phyloP scores from a whole-genome alignment of 2,888 invertebrate genomes.

The Tortrix viridana region DNA sequence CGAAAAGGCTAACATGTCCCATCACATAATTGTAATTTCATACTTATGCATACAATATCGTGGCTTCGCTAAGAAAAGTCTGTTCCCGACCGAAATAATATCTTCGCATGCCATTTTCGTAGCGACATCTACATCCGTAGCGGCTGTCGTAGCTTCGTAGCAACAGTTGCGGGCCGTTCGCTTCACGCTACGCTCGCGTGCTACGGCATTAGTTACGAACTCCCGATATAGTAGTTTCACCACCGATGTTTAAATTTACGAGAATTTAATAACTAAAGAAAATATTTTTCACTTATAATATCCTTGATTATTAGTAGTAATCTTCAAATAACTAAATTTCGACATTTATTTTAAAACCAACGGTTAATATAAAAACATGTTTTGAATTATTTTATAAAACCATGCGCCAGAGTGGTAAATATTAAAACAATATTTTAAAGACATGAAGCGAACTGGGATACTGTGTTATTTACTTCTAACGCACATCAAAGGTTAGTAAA shows the following conservation, averaged over 20 bases:
- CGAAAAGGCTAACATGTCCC: too few relatives aligned
- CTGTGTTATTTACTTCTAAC: constrained; percentile 56
- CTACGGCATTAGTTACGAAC: constrained; percentile 40
- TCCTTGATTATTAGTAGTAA: too few relatives aligned
- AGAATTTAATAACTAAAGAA: too few relatives aligned
- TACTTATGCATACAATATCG: not conserved
- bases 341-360: not conserved
- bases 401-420: too few relatives aligned
- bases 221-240: not conserved
- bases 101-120: constrained; percentile 20
- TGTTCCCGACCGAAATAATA: not conserved
- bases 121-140: constrained; percentile 41
- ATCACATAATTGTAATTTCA: too few relatives aligned
- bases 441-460: constrained; percentile 54
- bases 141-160: constrained; percentile 53
- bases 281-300: too few relatives aligned
- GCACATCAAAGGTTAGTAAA: constrained; percentile 60
- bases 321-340: too few relatives aligned
- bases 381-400: too few relatives aligned
- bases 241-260: too few relatives aligned
- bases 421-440: constrained; percentile 9
- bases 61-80: not conserved
- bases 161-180: constrained; percentile 75
- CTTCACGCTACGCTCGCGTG: constrained; percentile 67
- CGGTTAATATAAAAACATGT: not conserved